Evolutionary conservation across 2,888 invertebrate species (phyloP), one percentile per base, ranked within the genome.

Genomic region (Sarcophaga rosellei): DNA sequence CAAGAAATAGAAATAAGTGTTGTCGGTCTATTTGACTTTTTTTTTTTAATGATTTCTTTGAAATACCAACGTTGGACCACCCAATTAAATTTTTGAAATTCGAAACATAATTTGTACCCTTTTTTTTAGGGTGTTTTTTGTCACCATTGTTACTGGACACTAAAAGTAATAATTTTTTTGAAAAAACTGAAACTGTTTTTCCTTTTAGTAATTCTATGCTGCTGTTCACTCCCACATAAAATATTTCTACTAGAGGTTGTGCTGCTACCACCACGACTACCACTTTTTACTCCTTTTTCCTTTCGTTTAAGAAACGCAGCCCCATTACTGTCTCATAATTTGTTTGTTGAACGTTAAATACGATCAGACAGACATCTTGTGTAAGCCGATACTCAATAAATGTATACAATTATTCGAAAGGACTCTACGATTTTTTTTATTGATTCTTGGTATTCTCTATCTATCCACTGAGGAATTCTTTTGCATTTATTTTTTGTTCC

Each of bases 81-180:
- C 82, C 85, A 79, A 59, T 20, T 68, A 47, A 70, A 44, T 35
- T 23, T n/a, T 23, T 23, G 44, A 12, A 53, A 53, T 25, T 15
- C n/a, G n/a, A 53, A 25, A 70, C 21, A 1, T 35, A 35, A 35
- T 35, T 35, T 35, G 35, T 35, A 2, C 35, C 35, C 35, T 35
- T 35, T 10, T 35, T 45, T n/a, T 25, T n/a, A 17, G 23, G 2
- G 17, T 57, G n/a, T 53, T 69, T 53, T n/a, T n/a, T 57, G 5
- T 11, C 6, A 25, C 53, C 53, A 57, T 0, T 65, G 73, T 80
- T 77, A 81, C 20, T 69, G 69, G 35, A 77, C 76, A 76, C 83
- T 69, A 57, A 73, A 75, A 78, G 59, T 77, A 80, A 76, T 83
- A 76, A 63, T 83, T 81, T 65, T 83, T 86, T 77, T 35, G 35